phyloP scores from a whole-genome alignment of 2,113 vertebrate genomes.

The Aegypius monachus region DNA sequence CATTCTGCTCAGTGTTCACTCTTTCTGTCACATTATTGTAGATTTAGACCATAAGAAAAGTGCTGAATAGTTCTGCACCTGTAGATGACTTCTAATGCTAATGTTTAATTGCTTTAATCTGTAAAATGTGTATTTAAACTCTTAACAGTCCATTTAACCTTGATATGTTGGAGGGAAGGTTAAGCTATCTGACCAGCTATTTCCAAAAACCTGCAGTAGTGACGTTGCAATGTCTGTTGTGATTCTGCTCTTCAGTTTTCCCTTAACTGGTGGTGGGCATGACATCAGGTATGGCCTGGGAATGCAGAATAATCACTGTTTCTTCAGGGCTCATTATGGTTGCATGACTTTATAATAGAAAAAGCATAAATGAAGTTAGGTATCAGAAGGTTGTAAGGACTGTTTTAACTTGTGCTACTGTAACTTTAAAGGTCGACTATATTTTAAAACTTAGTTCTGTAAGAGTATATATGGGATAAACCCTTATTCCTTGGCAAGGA shows the following conservation, averaged over 20 bases:
- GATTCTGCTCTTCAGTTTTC: neutral
- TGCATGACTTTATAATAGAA: neutral
- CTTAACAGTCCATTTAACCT: neutral
- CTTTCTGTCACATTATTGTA: neutral
- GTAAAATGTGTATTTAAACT: neutral
- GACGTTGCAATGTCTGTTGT: neutral
- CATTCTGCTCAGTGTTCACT: neutral
- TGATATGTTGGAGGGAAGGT: neutral
- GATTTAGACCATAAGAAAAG: neutral
- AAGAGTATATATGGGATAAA: neutral
- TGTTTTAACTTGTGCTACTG: neutral
- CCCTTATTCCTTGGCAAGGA: neutral
- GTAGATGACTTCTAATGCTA: neutral
- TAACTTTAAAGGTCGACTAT: neutral
- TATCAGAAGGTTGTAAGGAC: neutral
- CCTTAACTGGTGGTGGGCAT: neutral
- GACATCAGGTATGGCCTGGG: neutral
- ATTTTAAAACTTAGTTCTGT: neutral
- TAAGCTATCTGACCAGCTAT: neutral
- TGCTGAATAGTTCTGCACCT: neutral
- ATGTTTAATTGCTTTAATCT: neutral
- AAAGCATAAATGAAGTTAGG: neutral
- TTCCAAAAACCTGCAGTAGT: neutral
- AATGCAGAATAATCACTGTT: neutral
- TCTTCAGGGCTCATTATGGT: neutral